Evolutionary conservation across 2,888 invertebrate genomes (phyloP), one percentile per base, ranked within the genome.

Genomic region (Andrena haemorrhoa): DNA sequence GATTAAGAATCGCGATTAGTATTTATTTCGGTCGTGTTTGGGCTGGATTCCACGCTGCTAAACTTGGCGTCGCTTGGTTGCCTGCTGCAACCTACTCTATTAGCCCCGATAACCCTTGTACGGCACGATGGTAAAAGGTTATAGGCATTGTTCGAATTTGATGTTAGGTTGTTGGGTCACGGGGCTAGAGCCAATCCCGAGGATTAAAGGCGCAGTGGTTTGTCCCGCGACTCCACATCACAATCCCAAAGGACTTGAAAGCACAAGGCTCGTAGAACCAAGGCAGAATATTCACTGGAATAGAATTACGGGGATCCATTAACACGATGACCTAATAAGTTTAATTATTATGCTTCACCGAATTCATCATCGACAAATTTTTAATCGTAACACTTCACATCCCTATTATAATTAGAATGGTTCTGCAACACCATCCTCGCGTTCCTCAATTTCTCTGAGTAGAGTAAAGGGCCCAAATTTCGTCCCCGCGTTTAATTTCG

Each of bases 21-120:
- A 92, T 93, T 93, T 93, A 93, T 93, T 92, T 93, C 86, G 89
- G 92, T 92, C 90, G 89, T 92, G 91, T 92, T 92, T 92, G 92
- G 90, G 89, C 89, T 89, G 90, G 87, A 92, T 92, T 92, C 90
- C 91, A 74, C 81, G 83, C 76, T 63, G 90, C 90, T 92, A 92
- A 92, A 93, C 89, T 93, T 93, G 93, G 92, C 92, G 86, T 88
- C 85, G 85, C 85, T 80, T 86, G 85, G 84, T 86, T 82, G 86
- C 86, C 85, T 87, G 88, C 86, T 90, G 89, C 91, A 93, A 92
- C 92, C 90, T 93, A 91, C 92, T 93, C 93, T 91, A 93, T 93
- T 93, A 93, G 92, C 93, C 93, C 90, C 93, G 88, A 92, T 93
- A 91, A 89, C 88, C 81, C 85, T 84, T 83, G 77, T 82, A 41